Conservation (phyloP, 2,888 invertebrate genomes). For the Drosophila pseudotakahashii region DNA sequence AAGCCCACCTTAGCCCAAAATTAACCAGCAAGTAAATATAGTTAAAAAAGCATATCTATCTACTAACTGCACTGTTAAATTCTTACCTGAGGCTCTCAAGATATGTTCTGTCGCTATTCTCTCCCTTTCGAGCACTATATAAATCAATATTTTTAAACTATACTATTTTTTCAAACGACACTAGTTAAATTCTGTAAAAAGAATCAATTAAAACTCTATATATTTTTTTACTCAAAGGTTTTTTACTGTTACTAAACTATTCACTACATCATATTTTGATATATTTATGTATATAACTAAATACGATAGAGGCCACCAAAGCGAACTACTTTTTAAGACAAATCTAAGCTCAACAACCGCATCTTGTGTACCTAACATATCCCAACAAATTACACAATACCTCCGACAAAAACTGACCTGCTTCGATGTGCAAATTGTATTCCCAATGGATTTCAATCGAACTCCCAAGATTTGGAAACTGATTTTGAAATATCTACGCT, state of each 20-base stretch:
- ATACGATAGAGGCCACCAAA: constrained; percentile 36
- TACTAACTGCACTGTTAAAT: constrained; percentile 7
- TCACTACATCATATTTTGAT: constrained; percentile 24
- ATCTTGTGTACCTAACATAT: constrained; percentile 52
- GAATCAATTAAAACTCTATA: constrained; percentile 42
- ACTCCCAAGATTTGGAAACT: constrained; percentile 17
- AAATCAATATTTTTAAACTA: constrained; percentile 1
- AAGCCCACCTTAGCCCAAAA: constrained; percentile 57
- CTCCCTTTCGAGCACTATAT: constrained; percentile 2
- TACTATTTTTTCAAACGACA: constrained; percentile 37
- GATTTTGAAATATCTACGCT: constrained; percentile 16
- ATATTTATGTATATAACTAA: constrained; percentile 34
- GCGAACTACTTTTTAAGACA: constrained; percentile 29
- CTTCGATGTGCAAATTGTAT: constrained; percentile 12
- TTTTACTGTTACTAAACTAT: constrained; percentile 27
- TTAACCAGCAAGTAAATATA: constrained; percentile 18
- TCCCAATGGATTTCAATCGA: constrained; percentile 16
- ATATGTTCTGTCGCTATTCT: constrained; percentile 1
- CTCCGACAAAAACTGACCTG: constrained; percentile 58
- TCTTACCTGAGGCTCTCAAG: constrained; percentile 5
- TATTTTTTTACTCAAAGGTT: constrained; percentile 42
- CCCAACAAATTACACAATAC: constrained; percentile 62
- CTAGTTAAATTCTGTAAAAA: constrained; percentile 38
- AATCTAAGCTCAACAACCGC: constrained; percentile 29
- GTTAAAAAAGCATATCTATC: constrained; percentile 24